Conservation (phyloP, 2,888 invertebrate genomes). For the Anorthoa munda region DNA sequence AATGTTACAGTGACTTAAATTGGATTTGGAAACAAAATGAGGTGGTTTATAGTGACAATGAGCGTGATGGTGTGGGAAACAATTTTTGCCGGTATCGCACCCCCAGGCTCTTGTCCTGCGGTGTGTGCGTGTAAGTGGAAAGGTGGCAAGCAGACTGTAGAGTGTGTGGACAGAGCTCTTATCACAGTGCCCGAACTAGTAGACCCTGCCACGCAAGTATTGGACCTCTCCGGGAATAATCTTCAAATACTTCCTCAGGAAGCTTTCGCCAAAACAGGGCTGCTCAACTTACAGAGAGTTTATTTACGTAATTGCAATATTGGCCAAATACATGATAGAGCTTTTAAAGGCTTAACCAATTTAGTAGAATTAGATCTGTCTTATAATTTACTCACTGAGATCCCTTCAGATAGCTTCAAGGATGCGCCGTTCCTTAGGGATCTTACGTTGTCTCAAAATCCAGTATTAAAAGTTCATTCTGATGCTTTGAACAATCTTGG, state of each 20-base stretch:
- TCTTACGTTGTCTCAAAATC: constrained; percentile 95
- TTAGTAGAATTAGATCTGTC: constrained; percentile 97
- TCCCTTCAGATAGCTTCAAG: constrained; percentile 95
- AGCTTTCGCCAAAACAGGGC: constrained; percentile 95
- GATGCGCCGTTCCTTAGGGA: constrained; percentile 96
- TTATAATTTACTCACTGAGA: constrained; percentile 94
- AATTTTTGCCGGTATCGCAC: constrained; percentile 85
- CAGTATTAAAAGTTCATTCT: constrained; percentile 94
- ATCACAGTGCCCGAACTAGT: constrained; percentile 96
- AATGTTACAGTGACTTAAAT: constrained; percentile 81
- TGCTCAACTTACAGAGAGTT: constrained; percentile 96
- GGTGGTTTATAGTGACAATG: constrained; percentile 87
- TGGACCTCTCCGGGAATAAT: constrained; percentile 97
- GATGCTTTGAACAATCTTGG: constrained; percentile 94
- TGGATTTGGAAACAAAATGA: constrained; percentile 84
- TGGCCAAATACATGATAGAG: constrained; percentile 96
- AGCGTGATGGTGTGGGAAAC: constrained; percentile 86
- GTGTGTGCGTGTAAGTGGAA: constrained; percentile 98
- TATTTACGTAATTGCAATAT: constrained; percentile 96
- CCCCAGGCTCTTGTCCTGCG: constrained; percentile 93
- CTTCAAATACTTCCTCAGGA: constrained; percentile 95
- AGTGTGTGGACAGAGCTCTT: constrained; percentile 96
- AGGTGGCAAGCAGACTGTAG: constrained; percentile 97
- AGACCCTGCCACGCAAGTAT: constrained; percentile 97
- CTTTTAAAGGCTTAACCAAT: constrained; percentile 96